These are phyloP conservation scores for Labroides dimidiatus DNA, from an alignment of 2,797 vertebrate species.

Conservation along the genomic window DNA sequence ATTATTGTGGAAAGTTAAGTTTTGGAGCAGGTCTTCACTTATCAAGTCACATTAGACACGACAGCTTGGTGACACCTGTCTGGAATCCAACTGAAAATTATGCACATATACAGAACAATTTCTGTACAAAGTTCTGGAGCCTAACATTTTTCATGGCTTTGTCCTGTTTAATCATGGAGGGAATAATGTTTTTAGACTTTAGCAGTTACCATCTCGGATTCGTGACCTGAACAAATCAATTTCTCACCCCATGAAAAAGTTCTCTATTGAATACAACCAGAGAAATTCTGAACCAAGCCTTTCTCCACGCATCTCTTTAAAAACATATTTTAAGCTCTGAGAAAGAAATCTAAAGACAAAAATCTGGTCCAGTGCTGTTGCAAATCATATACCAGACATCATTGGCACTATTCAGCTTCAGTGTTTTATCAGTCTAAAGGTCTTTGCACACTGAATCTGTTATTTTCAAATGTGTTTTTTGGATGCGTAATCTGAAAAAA, in stretches of 20 bases:
- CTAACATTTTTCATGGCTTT: not conserved
- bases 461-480: too few relatives aligned
- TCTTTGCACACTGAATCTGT: too few relatives aligned
- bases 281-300: not conserved
- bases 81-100: not conserved
- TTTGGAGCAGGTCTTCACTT: slow-evolving; percentile 10
- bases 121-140: not conserved
- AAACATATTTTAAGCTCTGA: not conserved
- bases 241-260: slow-evolving; percentile 1
- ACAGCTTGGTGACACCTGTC: not conserved
- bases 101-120: not conserved
- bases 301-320: not conserved
- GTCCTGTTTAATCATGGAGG: not conserved
- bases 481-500: too few relatives aligned
- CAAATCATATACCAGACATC: not conserved
- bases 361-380: not conserved
- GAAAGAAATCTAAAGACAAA: not conserved
- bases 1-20: slow-evolving; percentile 24
- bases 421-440: slow-evolving; percentile 4
- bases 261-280: not conserved
- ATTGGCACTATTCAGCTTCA: not conserved
- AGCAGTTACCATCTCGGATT: not conserved
- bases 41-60: slow-evolving; percentile 7
- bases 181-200: not conserved
- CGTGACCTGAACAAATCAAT: slow-evolving; percentile 5